These are phyloP conservation scores for Corythoichthys intestinalis DNA, from an alignment of 2,113 vertebrate species.

Conservation along the genomic window DNA sequence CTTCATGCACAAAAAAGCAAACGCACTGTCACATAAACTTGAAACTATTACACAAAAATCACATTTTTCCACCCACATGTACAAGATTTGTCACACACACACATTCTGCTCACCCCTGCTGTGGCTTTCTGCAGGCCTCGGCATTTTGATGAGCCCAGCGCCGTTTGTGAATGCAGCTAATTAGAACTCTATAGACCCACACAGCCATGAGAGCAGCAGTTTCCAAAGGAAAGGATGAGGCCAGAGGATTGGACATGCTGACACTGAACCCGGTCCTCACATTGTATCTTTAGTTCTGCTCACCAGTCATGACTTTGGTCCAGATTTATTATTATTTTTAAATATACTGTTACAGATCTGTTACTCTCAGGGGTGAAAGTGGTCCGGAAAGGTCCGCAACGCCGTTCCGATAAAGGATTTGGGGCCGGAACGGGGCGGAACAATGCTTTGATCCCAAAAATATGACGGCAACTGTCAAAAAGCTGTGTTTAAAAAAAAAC, in stretches of 20 bases:
- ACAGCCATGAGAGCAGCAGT: constrained; percentile 44
- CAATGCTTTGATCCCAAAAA: too few species aligned
- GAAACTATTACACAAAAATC: constrained; percentile 23
- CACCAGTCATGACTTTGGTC: neutral
- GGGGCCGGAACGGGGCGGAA: too few species aligned
- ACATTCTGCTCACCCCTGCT: constrained; percentile 55
- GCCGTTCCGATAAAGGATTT: too few species aligned
- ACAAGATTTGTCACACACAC: constrained; percentile 17
- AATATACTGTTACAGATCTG: neutral
- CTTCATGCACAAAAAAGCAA: constrained; percentile 24
- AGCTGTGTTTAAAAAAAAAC: too few species aligned
- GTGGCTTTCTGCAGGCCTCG: constrained; percentile 65
- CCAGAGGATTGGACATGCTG: constrained; percentile 21
- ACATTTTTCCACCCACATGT: constrained; percentile 18
- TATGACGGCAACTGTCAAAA: too few species aligned
- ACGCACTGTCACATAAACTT: constrained; percentile 10
- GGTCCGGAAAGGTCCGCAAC: too few species aligned
- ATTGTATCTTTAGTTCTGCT: neutral
- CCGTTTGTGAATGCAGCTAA: constrained; percentile 69
- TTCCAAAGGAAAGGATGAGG: constrained; percentile 48
- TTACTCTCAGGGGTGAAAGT: neutral
- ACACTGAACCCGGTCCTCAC: constrained; percentile 15
- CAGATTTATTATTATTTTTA: neutral
- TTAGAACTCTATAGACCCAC: constrained; percentile 60
- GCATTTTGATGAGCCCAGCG: constrained; percentile 61